Conservation (phyloP, 2,888 invertebrate genomes). For the Spisula solida region DNA sequence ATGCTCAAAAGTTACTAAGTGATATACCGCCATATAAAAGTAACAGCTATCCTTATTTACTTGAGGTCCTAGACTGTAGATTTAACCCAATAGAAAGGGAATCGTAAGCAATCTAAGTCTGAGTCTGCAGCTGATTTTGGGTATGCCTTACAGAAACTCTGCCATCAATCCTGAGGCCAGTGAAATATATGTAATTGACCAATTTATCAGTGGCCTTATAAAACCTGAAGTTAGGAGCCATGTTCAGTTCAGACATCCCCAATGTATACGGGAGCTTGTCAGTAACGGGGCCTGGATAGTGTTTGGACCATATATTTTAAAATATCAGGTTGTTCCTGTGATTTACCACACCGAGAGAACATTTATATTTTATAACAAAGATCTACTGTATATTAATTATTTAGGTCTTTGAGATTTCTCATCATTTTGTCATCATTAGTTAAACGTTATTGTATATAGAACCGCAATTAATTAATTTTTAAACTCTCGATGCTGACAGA, state of each 20-base stretch:
- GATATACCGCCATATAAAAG: constrained; percentile 3
- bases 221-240: constrained; percentile 45
- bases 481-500: neutral
- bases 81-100: constrained; percentile 51
- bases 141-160: constrained; percentile 51
- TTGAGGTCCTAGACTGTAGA: neutral
- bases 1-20: constrained; percentile 51
- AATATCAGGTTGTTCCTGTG: too few relatives aligned
- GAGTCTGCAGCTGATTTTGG: constrained; percentile 47
- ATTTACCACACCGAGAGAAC: too few relatives aligned
- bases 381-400: too few relatives aligned
- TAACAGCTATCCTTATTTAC: neutral
- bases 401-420: too few relatives aligned
- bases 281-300: too few relatives aligned
- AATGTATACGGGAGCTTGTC: too few relatives aligned
- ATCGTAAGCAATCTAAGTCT: constrained; percentile 22
- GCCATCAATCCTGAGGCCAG: constrained; percentile 47
- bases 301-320: too few relatives aligned
- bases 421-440: too few relatives aligned
- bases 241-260: constrained; percentile 52
- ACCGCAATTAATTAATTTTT: too few relatives aligned
- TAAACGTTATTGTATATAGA: too few relatives aligned
- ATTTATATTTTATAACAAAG: too few relatives aligned
- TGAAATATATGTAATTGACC: constrained; percentile 35
- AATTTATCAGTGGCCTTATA: constrained; percentile 47